Evolutionary conservation across 2,797 vertebrate genomes (phyloP).

Genomic region (Rhinophrynus dorsalis): DNA sequence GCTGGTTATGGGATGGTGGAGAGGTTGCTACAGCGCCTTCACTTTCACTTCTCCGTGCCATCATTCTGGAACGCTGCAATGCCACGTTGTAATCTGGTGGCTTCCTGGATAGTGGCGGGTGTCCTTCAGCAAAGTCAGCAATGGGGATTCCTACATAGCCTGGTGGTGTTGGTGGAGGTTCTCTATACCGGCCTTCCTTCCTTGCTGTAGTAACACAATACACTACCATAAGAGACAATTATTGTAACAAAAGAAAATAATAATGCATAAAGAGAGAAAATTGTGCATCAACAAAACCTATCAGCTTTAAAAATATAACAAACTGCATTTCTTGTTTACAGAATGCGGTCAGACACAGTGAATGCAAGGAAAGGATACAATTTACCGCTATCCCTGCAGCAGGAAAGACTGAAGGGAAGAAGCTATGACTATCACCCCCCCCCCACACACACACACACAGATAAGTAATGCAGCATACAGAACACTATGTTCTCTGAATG

Average conservation of each 20-base stretch:
- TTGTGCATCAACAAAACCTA: too few relatives aligned
- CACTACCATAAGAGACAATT: slow-evolving; percentile 43
- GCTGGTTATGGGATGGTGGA: slow-evolving; percentile 62
- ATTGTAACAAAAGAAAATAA: slow-evolving; percentile 43
- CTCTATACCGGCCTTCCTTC: slow-evolving; percentile 91
- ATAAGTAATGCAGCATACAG: neutral
- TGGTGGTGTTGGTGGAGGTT: slow-evolving; percentile 93
- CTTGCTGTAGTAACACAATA: slow-evolving; percentile 70
- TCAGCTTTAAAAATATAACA: too few relatives aligned
- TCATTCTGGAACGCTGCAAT: slow-evolving; percentile 93
- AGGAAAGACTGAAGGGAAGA: too few relatives aligned
- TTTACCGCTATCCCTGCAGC: too few relatives aligned
- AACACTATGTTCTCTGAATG: neutral
- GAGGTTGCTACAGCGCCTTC: slow-evolving; percentile 54
- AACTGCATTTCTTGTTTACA: too few relatives aligned
- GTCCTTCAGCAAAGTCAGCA: slow-evolving; percentile 84
- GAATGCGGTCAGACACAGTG: too few relatives aligned
- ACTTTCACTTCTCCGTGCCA: slow-evolving; percentile 85
- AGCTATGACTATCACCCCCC: too few relatives aligned
- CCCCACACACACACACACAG: too few relatives aligned
- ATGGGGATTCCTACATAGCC: slow-evolving; percentile 95
- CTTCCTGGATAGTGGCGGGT: slow-evolving; percentile 78
- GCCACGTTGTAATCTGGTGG: slow-evolving; percentile 96
- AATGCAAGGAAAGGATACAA: too few relatives aligned
- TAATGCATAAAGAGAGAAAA: slow-evolving; percentile 13